Conservation (phyloP, 2,797 vertebrate genomes). For the Lagodon rhomboides region DNA sequence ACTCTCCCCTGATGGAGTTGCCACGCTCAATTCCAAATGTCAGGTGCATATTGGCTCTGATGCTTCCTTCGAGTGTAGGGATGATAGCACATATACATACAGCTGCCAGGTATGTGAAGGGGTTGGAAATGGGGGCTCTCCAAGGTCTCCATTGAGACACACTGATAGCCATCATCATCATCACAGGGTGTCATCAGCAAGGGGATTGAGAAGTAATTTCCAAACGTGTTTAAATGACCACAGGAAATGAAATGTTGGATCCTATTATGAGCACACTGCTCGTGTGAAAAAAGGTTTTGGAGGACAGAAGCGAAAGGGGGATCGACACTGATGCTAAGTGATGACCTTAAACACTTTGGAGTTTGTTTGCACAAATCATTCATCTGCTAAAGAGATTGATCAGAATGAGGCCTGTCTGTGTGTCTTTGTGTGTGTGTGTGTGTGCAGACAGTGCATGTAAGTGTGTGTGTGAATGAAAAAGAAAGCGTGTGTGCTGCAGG, state of each 20-base stretch:
- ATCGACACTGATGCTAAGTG: constrained; percentile 61
- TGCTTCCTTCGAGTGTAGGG: constrained; percentile 73
- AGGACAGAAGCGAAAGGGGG: constrained; percentile 70
- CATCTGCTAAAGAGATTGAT: constrained; percentile 60
- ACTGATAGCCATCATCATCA: constrained; percentile 81
- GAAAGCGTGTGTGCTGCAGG: background rate
- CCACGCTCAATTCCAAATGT: constrained; percentile 70
- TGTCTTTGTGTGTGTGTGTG: constrained; percentile 16
- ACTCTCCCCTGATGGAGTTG: constrained; percentile 70
- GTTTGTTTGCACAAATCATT: constrained; percentile 75
- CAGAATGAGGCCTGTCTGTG: constrained; percentile 22
- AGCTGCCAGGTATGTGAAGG: constrained; percentile 83
- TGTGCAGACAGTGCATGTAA: background rate
- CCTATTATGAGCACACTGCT: constrained; percentile 69
- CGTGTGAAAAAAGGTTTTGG: constrained; percentile 55
- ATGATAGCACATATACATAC: constrained; percentile 83
- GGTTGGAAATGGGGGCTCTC: constrained; percentile 74
- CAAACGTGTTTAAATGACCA: constrained; percentile 81
- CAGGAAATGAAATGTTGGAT: constrained; percentile 78
- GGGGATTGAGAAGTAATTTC: constrained; percentile 81
- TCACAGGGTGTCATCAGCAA: constrained; percentile 75
- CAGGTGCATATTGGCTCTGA: constrained; percentile 81
- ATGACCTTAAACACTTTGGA: constrained; percentile 78
- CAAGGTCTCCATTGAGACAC: constrained; percentile 79
- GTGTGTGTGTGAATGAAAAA: constrained; percentile 6